These are phyloP conservation scores for Pithys albifrons DNA, from an alignment of 2,113 vertebrate species.

Conservation along the genomic window DNA sequence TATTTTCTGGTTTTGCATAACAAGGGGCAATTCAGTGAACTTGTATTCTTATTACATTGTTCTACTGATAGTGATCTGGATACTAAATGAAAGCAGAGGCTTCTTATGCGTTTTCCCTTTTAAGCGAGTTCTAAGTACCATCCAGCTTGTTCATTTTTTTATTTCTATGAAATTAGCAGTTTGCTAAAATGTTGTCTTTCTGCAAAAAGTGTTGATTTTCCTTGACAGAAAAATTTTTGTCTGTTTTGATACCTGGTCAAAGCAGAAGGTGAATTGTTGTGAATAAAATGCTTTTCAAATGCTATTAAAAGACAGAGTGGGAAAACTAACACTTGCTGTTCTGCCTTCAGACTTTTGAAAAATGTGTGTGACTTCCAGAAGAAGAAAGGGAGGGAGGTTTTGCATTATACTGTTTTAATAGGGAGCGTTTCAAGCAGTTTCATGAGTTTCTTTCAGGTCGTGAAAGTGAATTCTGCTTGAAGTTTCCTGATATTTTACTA, in stretches of 20 bases:
- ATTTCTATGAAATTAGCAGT: constrained; percentile 7
- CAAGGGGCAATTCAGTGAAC: constrained; percentile 37
- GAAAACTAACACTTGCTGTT: background rate
- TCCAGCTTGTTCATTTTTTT: constrained; percentile 29
- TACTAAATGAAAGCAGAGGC: constrained; percentile 34
- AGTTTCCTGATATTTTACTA: background rate
- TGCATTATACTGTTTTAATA: background rate
- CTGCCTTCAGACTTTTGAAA: background rate
- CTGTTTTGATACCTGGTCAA: constrained; percentile 22
- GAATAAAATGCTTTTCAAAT: background rate
- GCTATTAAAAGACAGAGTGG: background rate
- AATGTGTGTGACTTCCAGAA: background rate
- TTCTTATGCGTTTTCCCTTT: constrained; percentile 4
- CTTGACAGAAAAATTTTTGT: constrained; percentile 25
- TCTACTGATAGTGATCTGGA: constrained; percentile 28
- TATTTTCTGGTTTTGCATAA: constrained; percentile 50
- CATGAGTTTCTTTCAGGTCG: background rate
- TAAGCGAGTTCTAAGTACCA: constrained; percentile 29
- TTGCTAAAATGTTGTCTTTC: background rate
- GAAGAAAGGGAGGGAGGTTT: background rate
- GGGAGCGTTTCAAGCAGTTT: background rate
- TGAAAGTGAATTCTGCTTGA: background rate
- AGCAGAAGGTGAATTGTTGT: background rate
- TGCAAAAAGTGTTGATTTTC: constrained; percentile 11
- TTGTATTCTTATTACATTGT: constrained; percentile 35